A percentile compares a stretch with the other conserved stretches of the same genome.
Conservation (phyloP, 2,113 vertebrate species). For the Myotis davidii region DNA sequence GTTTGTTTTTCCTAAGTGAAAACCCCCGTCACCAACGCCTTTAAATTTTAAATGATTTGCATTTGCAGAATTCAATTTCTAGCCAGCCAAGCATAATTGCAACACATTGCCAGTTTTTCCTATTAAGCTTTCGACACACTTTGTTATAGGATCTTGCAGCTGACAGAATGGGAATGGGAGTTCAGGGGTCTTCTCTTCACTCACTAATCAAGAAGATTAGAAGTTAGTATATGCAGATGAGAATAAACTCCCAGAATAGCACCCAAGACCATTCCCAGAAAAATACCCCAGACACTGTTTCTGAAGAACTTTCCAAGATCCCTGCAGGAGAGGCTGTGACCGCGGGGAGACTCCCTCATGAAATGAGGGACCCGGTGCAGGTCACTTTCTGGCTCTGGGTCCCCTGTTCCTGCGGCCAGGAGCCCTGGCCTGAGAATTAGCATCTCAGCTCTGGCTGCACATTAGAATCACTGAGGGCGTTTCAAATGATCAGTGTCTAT, state of each 20-base stretch:
- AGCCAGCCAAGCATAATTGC: constrained; percentile 60
- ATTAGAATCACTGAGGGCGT: background rate
- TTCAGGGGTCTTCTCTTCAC: constrained; percentile 58
- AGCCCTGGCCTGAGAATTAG: background rate
- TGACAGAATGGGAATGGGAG: constrained; percentile 39
- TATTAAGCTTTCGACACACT: constrained; percentile 55
- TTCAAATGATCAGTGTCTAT: background rate
- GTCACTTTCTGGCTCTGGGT: background rate
- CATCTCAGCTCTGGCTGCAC: background rate
- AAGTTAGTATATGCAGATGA: constrained; percentile 13
- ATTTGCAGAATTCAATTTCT: constrained; percentile 73
- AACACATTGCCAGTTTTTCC: constrained; percentile 64
- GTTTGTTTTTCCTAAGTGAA: constrained; percentile 49
- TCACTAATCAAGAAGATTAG: constrained; percentile 63
- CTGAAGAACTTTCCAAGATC: background rate
- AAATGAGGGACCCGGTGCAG: background rate
- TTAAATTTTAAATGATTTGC: constrained; percentile 66
- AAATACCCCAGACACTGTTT: background rate
- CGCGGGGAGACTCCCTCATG: background rate
- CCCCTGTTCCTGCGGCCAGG: background rate
- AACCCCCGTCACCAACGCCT: constrained; percentile 29
- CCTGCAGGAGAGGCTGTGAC: background rate
- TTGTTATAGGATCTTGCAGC: constrained; percentile 46
- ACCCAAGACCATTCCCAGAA: background rate
- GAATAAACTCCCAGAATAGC: constrained; percentile 27